These are phyloP conservation scores for Odontophorus gujanensis DNA, from an alignment of 2,113 vertebrate species.

Conservation along the genomic window DNA sequence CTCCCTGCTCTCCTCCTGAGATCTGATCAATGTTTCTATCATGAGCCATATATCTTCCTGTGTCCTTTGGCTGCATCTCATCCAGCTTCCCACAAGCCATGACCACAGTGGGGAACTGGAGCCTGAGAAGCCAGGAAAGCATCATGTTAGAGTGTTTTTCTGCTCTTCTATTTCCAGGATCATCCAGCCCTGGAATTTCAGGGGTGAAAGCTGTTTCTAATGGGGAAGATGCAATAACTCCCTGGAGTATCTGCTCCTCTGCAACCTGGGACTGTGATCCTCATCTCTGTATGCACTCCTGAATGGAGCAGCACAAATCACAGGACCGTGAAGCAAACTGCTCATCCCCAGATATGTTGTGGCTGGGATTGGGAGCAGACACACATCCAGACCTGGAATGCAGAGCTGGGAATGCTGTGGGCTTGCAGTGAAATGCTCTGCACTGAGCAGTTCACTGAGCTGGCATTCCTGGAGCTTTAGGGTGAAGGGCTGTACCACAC, in stretches of 20 bases:
- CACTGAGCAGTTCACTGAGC: not conserved
- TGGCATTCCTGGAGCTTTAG: not conserved
- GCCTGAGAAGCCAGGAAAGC: not conserved
- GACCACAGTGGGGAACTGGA: rapidly evolving
- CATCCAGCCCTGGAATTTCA: not conserved
- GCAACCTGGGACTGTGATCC: too few relatives aligned
- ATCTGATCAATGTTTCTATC: not conserved
- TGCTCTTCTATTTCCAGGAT: not conserved
- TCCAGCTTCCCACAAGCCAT: rapidly evolving
- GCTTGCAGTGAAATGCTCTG: not conserved
- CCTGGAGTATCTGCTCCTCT: not conserved
- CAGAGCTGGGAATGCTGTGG: not conserved
- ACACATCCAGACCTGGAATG: not conserved
- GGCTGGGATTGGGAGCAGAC: not conserved
- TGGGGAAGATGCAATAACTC: not conserved
- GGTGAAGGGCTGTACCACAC: not conserved
- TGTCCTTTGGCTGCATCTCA: not conserved
- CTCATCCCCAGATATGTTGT: not conserved
- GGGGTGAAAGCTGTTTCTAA: not conserved
- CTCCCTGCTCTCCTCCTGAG: not conserved
- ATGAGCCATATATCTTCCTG: rapidly evolving
- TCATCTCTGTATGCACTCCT: not conserved
- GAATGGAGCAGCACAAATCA: not conserved
- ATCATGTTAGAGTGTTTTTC: not conserved
- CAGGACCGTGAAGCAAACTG: not conserved